Evolutionary conservation across 2,797 vertebrate species (phyloP).

Genomic region (Spheniscus humboldti): DNA sequence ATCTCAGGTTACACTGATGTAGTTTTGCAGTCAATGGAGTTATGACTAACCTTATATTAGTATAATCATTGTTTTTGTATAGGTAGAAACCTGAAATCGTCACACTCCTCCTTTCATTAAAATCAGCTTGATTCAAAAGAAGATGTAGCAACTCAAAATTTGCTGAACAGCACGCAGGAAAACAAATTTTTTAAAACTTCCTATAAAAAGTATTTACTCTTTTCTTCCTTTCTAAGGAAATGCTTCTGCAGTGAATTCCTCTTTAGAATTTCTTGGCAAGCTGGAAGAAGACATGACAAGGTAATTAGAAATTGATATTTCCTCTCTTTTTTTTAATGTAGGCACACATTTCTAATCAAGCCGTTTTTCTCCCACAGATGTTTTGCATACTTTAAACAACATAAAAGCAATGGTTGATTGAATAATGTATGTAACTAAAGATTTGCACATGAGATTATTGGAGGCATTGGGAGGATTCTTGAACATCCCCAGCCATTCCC

Average conservation of each 20-base stretch:
- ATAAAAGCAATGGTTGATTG: neutral
- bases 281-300: conserved; percentile 70
- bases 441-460: neutral
- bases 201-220: neutral
- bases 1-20: neutral
- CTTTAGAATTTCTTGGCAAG: accelerated
- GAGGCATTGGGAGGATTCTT: neutral
- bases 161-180: neutral
- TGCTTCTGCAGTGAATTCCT: accelerated
- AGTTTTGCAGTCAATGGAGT: neutral
- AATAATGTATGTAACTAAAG: neutral
- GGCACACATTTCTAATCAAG: neutral
- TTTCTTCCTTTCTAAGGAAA: neutral
- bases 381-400: neutral
- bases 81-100: neutral
- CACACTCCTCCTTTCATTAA: neutral
- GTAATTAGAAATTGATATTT: conserved; percentile 42
- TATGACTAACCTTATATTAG: neutral
- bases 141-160: neutral
- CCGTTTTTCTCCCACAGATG: neutral
- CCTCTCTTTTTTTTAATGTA: neutral
- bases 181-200: neutral
- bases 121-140: neutral
- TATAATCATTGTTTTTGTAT: neutral
- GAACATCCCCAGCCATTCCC: neutral